Conservation (phyloP, 2,113 vertebrate genomes). For the Pithys albifrons region DNA sequence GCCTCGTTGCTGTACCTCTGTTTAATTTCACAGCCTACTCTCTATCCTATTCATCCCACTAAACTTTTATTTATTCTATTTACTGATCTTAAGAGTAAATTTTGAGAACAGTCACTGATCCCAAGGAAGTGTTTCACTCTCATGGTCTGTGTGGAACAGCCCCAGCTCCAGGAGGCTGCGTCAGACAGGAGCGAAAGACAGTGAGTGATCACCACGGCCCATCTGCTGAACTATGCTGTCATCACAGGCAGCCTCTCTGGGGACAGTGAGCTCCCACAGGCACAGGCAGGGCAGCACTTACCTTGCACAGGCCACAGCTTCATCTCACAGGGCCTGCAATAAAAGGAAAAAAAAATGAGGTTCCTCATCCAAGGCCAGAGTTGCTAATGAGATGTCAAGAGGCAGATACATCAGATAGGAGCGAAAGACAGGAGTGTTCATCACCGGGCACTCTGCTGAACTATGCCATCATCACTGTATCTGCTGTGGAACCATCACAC, state of each 20-base stretch:
- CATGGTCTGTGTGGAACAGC: neutral
- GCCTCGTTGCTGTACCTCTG: neutral
- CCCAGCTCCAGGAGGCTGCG: neutral
- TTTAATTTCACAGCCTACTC: neutral
- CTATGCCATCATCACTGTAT: constrained; percentile 74
- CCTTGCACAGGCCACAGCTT: neutral
- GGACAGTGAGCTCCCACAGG: fast-evolving
- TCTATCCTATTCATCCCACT: neutral
- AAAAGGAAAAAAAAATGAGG: neutral
- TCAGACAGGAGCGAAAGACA: constrained; percentile 71
- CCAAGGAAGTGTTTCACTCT: neutral
- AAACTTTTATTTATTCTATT: neutral
- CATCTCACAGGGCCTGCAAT: neutral
- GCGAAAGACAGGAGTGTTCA: constrained; percentile 22
- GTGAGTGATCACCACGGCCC: constrained; percentile 21
- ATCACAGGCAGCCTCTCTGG: constrained; percentile 46
- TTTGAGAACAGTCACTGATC: neutral
- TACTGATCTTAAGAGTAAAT: neutral
- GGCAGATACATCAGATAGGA: constrained; percentile 68
- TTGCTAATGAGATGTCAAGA: neutral
- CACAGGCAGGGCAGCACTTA: neutral
- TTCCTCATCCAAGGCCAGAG: neutral
- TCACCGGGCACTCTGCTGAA: constrained; percentile 68
- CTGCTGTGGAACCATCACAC: neutral
- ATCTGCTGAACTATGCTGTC: constrained; percentile 75